Evolutionary conservation across 2,113 vertebrate species (phyloP), one percentile per base, ranked within the genome.

Genomic region (Tetrax tetrax): DNA sequence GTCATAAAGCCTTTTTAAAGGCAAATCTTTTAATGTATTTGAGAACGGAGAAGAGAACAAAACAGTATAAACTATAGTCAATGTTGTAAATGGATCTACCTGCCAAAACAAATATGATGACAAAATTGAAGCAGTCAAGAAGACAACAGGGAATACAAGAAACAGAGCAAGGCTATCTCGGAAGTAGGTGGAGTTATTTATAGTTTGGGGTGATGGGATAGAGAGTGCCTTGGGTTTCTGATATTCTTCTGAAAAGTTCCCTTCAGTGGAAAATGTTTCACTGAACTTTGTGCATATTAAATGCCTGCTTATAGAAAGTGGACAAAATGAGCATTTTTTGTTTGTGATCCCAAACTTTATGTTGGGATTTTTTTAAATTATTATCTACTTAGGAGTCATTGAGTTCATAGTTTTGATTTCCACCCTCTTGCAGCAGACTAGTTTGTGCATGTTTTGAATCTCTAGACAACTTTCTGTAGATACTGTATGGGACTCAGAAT

Each of bases 101-200:
- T 95, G 83, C 87, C 82, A 80, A 97, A 81, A 94, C 38, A 93
- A 93, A 47, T 14, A 54, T 48, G 51, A 86, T 96, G 45, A 90
- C 35, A 96, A 66, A 94, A 95, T 54, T 64, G 80, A 93, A 87
- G 53, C 47, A 43, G 66, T 66, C 45, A 24, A 65, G 41, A 61
- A 80, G 33, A 28, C 16, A 80, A n/a, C 31, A 64, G 61, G 29
- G n/a, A 71, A 28, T 37, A 47, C n/a, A 69, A n/a, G 29, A 75
- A 82, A 76, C 51, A 60, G 35, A 43, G 22, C 37, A 60, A 45
- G 92, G 21, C 54, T 59, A 12, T 37, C 57, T 71, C 37, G 10
- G 43, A 83, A 84, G 41, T 16, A 78, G 50, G 27, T 78, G 22
- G 29, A 61, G 37, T 22, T 85, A 54, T 11, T 87, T 70, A 93